Evolutionary conservation across 2,888 invertebrate genomes (phyloP).

Genomic region (Belgica antarctica): DNA sequence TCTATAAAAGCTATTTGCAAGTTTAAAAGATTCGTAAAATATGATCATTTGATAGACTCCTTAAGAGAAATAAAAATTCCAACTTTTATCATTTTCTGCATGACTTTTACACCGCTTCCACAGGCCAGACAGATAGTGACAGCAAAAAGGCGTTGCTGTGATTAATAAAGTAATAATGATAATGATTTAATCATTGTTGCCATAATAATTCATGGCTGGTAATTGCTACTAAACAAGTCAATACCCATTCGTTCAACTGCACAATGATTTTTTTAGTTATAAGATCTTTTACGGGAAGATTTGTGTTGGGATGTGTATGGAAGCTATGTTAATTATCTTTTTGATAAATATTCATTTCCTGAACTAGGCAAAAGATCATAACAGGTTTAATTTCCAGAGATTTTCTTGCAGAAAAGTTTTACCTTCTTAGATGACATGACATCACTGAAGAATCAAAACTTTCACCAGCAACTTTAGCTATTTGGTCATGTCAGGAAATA

Average conservation of each 20-base stretch:
- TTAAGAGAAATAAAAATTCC: background rate
- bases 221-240: slow-evolving; percentile 24
- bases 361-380: too few relatives aligned
- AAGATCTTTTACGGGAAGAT: too few relatives aligned
- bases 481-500: background rate
- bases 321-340: too few relatives aligned
- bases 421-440: background rate
- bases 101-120: background rate
- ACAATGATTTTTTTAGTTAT: too few relatives aligned
- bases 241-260: background rate
- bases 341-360: too few relatives aligned
- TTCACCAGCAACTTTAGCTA: background rate
- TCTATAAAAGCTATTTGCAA: background rate
- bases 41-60: background rate
- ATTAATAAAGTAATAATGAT: slow-evolving; percentile 16
- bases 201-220: slow-evolving; percentile 17
- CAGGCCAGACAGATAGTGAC: slow-evolving; percentile 16
- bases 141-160: slow-evolving; percentile 28
- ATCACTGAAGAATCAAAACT: too few relatives aligned
- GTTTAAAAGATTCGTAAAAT: background rate
- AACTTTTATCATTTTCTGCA: background rate
- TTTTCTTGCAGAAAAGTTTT: too few relatives aligned
- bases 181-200: slow-evolving; percentile 18
- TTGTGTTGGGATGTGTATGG: too few relatives aligned
- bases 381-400: too few relatives aligned